Evolutionary conservation across 1,140 invertebrate species (phyloP).

Genomic region (Bathynomus jamesi): DNA sequence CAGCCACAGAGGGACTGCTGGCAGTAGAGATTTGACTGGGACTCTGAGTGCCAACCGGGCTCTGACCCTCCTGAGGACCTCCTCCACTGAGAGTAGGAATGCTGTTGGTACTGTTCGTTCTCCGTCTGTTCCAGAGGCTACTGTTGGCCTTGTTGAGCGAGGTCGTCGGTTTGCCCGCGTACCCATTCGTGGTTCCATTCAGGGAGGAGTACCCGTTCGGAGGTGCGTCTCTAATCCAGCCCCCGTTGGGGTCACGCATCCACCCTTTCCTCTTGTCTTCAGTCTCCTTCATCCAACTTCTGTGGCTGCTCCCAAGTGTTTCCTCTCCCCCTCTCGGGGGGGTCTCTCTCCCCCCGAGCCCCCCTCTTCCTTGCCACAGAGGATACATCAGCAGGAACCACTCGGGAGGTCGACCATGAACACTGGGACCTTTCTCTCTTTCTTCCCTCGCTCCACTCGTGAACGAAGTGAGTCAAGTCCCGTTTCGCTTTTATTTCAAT

Average conservation of each 20-base stretch:
- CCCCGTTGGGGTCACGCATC: not conserved
- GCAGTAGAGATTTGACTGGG: constrained; percentile 8
- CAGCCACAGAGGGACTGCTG: not conserved
- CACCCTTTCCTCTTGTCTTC: not conserved
- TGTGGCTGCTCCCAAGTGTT: not conserved
- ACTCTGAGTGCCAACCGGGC: not conserved
- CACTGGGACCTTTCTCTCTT: too few relatives aligned
- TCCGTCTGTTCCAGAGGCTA: constrained; percentile 14
- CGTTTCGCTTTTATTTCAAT: not conserved
- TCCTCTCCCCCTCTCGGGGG: not conserved
- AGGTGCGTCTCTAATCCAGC: not conserved
- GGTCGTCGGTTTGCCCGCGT: not conserved
- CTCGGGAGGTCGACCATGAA: not conserved
- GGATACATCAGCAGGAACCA: not conserved
- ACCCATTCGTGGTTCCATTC: not conserved
- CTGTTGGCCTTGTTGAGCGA: constrained; percentile 10
- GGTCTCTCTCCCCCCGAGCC: not conserved
- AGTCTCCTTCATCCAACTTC: not conserved
- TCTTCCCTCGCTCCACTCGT: too few relatives aligned
- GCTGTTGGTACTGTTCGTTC: constrained; percentile 14
- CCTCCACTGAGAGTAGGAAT: not conserved
- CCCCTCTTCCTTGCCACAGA: not conserved
- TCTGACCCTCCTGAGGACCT: not conserved
- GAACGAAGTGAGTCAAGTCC: not conserved
- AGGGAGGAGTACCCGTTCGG: not conserved